Percentiles rank a stretch among this genome's conserved stretches.
Conservation (phyloP, 2,888 invertebrate genomes). For the Helleia helle region DNA sequence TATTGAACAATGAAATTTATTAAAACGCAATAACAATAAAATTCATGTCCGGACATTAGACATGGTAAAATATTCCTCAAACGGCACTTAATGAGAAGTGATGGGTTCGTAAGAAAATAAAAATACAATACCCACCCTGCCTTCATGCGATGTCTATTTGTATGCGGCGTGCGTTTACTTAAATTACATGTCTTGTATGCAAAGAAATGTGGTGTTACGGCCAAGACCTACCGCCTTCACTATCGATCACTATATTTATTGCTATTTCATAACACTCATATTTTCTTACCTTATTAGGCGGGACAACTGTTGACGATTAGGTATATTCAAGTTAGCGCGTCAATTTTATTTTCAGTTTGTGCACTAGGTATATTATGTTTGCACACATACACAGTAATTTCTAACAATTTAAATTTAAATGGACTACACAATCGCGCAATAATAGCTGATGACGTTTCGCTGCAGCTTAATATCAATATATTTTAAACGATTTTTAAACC, state of each 20-base stretch:
- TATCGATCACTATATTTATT: neutral
- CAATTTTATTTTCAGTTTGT: too few species aligned
- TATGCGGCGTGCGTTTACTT: slow-evolving; percentile 57
- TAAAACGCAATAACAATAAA: slow-evolving; percentile 74
- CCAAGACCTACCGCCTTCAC: slow-evolving; percentile 1
- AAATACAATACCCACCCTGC: slow-evolving; percentile 56
- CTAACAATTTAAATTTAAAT: too few species aligned
- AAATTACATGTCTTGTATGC: slow-evolving; percentile 65
- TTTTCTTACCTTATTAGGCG: too few species aligned
- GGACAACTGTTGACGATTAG: too few species aligned
- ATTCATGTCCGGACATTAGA: slow-evolving; percentile 70
- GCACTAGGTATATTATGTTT: too few species aligned
- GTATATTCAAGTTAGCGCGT: too few species aligned
- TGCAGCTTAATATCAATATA: too few species aligned
- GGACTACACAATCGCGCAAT: too few species aligned
- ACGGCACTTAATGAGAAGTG: slow-evolving; percentile 73
- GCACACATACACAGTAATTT: too few species aligned
- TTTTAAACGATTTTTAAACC: too few species aligned
- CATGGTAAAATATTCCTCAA: slow-evolving; percentile 71
- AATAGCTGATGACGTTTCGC: too few species aligned
- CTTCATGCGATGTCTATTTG: slow-evolving; percentile 48
- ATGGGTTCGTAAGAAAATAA: slow-evolving; percentile 72
- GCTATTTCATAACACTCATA: too few species aligned
- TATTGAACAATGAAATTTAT: slow-evolving; percentile 67
- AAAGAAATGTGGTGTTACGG: slow-evolving; percentile 45